These are phyloP conservation scores for Tympanoctomys barrerae DNA, from an alignment of 2,797 vertebrate species.

Conservation along the genomic window DNA sequence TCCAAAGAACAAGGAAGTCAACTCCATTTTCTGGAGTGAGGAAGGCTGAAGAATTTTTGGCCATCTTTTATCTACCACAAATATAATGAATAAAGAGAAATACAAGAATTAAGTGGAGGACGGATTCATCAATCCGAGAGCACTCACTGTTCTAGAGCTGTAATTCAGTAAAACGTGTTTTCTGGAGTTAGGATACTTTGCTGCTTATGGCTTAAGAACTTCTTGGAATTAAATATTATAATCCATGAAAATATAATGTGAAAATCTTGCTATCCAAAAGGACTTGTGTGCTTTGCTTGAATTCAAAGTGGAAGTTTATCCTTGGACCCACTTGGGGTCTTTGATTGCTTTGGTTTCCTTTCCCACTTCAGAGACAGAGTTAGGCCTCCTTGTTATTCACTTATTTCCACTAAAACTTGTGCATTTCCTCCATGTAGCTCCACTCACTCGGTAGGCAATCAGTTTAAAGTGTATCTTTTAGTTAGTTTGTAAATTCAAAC, in stretches of 20 bases:
- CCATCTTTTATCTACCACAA: neutral
- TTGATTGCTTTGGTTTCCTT: neutral
- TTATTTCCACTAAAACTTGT: neutral
- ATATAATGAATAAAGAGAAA: neutral
- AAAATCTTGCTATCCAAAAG: neutral
- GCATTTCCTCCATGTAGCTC: neutral
- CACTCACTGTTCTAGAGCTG: neutral
- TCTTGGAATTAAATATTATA: neutral
- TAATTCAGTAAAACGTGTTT: neutral
- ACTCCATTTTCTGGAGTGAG: neutral
- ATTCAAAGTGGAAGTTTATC: neutral
- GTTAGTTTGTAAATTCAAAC: neutral
- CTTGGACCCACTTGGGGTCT: neutral
- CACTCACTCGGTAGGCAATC: neutral
- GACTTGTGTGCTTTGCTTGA: neutral
- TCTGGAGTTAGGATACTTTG: neutral
- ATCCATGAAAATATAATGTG: neutral
- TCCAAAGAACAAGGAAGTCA: neutral
- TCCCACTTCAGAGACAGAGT: neutral
- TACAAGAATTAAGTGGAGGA: neutral
- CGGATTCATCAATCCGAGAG: neutral
- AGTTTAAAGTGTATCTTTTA: neutral
- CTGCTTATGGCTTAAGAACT: neutral
- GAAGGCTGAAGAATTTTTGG: neutral
- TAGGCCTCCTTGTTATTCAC: neutral